phyloP scores from a whole-genome alignment of 2,888 invertebrate genomes.

The Lydus trimaculatus region DNA sequence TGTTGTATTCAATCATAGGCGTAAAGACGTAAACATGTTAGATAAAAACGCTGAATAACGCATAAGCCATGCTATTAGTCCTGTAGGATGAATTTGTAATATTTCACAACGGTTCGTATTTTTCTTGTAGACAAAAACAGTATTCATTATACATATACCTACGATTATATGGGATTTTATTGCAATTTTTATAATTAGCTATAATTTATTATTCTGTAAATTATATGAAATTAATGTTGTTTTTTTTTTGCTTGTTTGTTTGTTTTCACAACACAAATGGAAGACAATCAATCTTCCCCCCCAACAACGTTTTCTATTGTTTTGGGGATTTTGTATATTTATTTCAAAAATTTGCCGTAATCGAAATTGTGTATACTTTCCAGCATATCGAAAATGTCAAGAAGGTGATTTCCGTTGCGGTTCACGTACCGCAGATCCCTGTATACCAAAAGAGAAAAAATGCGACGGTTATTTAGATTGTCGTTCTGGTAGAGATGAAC shows the following conservation, averaged over 20 bases:
- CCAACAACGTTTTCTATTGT: neutral
- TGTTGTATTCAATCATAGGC: no score
- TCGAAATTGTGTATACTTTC: constrained; percentile 44
- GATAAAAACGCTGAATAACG: neutral
- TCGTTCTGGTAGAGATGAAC: constrained; percentile 82
- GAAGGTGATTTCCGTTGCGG: constrained; percentile 89
- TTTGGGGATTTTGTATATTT: no score
- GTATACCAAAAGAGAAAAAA: constrained; percentile 86
- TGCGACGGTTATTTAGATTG: constrained; percentile 94
- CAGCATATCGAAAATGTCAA: constrained; percentile 89
- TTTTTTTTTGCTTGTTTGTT: neutral
- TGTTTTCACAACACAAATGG: neutral
- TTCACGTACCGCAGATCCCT: constrained; percentile 72
- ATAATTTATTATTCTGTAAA: neutral
- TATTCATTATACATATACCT: neutral
- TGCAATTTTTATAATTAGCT: constrained; percentile 4
- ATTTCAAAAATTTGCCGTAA: no score
- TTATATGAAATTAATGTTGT: neutral
- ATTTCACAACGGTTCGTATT: neutral
- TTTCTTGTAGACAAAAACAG: neutral
- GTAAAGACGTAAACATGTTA: neutral
- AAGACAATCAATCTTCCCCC: neutral
- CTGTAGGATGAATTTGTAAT: neutral
- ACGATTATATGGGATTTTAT: neutral
- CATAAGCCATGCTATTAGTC: neutral